Evolutionary conservation across 2,113 vertebrate species (phyloP).

Genomic region (Cheirogaleus medius): DNA sequence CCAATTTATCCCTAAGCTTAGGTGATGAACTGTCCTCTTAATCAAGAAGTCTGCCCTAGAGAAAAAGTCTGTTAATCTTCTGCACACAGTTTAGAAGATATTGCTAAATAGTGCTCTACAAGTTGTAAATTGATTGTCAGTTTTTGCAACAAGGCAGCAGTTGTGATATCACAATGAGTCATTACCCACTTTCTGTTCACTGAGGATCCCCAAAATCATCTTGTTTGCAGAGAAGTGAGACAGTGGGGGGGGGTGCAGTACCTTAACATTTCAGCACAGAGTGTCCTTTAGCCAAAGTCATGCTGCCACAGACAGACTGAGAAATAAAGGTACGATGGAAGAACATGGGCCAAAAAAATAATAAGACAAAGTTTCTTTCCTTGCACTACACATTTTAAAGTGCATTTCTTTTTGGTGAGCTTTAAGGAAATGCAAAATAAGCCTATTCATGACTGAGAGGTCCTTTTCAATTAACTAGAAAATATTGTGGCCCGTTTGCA

Average conservation of each 20-base stretch:
- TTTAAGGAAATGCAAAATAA: background rate
- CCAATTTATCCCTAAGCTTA: background rate
- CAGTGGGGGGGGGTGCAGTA: too few species aligned
- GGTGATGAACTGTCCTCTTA: background rate
- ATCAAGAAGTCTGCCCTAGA: background rate
- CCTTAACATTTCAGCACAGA: background rate
- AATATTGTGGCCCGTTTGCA: too few species aligned
- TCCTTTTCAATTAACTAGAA: background rate
- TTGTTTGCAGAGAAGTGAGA: background rate
- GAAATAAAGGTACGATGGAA: background rate
- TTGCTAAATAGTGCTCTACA: background rate
- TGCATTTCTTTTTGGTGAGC: background rate
- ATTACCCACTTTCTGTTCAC: background rate
- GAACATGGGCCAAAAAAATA: background rate
- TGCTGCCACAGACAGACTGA: background rate
- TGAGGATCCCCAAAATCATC: background rate
- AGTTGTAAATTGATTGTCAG: background rate
- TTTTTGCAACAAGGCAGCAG: conserved; percentile 10
- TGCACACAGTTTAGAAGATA: background rate
- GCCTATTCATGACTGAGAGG: background rate
- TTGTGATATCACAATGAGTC: background rate
- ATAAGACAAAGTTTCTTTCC: background rate
- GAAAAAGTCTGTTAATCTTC: background rate
- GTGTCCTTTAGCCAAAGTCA: background rate
- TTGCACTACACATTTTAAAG: background rate